Evolutionary conservation across 2,797 vertebrate genomes (phyloP), one percentile per base, ranked within the genome.

Genomic region (Artibeus lituratus): DNA sequence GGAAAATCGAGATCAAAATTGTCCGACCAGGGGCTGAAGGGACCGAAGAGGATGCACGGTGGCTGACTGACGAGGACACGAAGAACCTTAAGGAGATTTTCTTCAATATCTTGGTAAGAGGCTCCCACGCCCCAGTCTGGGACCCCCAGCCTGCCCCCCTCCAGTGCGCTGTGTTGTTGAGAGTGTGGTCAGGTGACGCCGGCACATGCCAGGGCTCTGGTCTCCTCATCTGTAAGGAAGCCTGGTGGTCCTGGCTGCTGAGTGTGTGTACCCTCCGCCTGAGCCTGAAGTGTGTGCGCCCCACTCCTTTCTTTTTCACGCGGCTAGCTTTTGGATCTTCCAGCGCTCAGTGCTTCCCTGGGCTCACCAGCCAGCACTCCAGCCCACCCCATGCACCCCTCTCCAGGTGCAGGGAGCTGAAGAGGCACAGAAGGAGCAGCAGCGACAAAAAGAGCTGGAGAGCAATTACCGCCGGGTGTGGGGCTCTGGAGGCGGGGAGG

Each of bases 1-100:
- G 99, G 95, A 99, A 99, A 98, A 99, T 99, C 65, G 99, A 99
- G 97, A 99, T 99, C 95, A 99, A 99, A 98, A 99, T 99, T 72
- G 98, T 99, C 99, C 99, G 0, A 96, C 99, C 57, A 98, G 99
- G 97, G 98, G 98, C 74, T 96, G 98, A 94, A 98, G 99, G 69
- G 98, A 99, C 95, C 10, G 97, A 97, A 24, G 98, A 99, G 0
- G 99, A 99, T 21, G 98, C 99, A 44, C 99, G 99, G 73, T 99
- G 99, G 99, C 98, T 99, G 92, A 99, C 99, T 4, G 99, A 99
- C 69, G 99, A 99, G 95, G 99, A 99, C 96, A 99, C 99, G 7
- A 99, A 99, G 98, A 99, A 99, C 94, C 99, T 99, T 97, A 99
- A 99, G 97, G 99, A 99, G 97, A 99, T 99, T 26, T 99, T 99